phyloP scores from a whole-genome alignment of 35 echinoderm and acorn worm genomes.

The Anneissia japonica region DNA sequence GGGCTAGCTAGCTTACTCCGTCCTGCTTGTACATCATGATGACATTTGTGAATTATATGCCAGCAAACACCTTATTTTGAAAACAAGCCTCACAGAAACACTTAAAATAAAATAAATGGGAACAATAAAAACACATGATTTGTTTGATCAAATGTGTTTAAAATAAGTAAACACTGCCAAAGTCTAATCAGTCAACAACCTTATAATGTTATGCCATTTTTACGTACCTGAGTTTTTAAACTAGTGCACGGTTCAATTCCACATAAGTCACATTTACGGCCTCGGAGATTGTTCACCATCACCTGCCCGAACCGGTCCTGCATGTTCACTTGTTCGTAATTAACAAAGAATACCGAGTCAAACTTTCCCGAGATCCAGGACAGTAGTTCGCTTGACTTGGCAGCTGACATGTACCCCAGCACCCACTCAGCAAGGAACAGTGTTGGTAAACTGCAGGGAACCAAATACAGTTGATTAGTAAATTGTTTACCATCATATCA shows the following conservation, averaged over 20 bases:
- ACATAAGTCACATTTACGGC: slow-evolving; percentile 47
- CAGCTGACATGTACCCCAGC: slow-evolving; percentile 61
- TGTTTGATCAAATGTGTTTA: too few relatives aligned
- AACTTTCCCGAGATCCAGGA: slow-evolving; percentile 55
- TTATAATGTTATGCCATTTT: too few relatives aligned
- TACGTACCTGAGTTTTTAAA: slow-evolving; percentile 71
- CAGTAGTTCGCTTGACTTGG: slow-evolving; percentile 54
- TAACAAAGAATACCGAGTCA: slow-evolving; percentile 44
- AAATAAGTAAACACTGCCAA: too few relatives aligned
- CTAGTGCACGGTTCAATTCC: slow-evolving; percentile 62
- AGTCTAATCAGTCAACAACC: too few relatives aligned
- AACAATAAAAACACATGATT: too few relatives aligned
- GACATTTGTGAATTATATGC: too few relatives aligned
- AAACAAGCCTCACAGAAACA: too few relatives aligned
- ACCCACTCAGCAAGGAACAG: slow-evolving; percentile 91
- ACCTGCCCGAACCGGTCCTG: slow-evolving; percentile 78
- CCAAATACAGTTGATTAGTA: background rate
- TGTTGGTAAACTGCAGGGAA: slow-evolving; percentile 62
- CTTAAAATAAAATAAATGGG: too few relatives aligned
- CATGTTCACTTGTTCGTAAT: slow-evolving; percentile 95
- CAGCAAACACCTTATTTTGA: too few relatives aligned
- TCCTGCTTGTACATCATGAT: too few relatives aligned
- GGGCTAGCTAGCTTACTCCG: too few relatives aligned
- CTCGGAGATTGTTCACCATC: slow-evolving; percentile 70
- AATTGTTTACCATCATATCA: background rate